phyloP scores from a whole-genome alignment of 1,140 invertebrate species.

The Sminthurides bifidus region DNA sequence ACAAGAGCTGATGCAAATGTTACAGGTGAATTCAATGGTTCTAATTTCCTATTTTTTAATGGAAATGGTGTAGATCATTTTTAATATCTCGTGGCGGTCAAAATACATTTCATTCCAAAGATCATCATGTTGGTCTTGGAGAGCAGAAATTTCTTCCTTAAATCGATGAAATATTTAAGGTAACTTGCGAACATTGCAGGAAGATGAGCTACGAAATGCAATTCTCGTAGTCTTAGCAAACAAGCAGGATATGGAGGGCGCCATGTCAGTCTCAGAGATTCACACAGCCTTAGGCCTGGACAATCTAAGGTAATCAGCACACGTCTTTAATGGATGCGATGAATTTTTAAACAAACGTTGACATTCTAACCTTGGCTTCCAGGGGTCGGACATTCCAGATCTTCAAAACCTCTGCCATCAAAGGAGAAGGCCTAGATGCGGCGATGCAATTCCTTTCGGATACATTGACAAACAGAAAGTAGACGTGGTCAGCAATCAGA shows the following conservation, averaged over 20 bases:
- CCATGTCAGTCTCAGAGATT: slow-evolving; percentile 90
- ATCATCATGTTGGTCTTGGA: too few relatives aligned
- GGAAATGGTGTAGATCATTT: too few relatives aligned
- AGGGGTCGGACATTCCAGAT: slow-evolving; percentile 95
- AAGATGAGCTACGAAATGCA: slow-evolving; percentile 92
- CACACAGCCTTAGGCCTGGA: slow-evolving; percentile 91
- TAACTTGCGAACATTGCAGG: slow-evolving; percentile 44
- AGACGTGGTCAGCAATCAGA: too few relatives aligned
- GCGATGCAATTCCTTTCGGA: slow-evolving; percentile 98
- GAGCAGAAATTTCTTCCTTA: background rate
- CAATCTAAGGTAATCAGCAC: slow-evolving; percentile 57
- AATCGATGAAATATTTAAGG: background rate
- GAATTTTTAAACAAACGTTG: background rate
- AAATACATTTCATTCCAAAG: too few relatives aligned
- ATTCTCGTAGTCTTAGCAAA: slow-evolving; percentile 96
- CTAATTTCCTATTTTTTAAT: too few relatives aligned
- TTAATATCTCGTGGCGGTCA: too few relatives aligned
- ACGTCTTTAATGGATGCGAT: background rate
- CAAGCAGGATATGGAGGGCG: slow-evolving; percentile 78
- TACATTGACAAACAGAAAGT: slow-evolving; percentile 73
- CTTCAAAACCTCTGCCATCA: slow-evolving; percentile 96
- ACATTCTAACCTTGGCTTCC: background rate
- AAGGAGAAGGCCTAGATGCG: slow-evolving; percentile 96
- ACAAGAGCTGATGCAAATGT: slow-evolving; percentile 61
- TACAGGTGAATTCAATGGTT: slow-evolving; percentile 9